Base-by-base conservation (phyloP, 2,888 invertebrate genomes). In the Pollenia amentaria region DNA sequence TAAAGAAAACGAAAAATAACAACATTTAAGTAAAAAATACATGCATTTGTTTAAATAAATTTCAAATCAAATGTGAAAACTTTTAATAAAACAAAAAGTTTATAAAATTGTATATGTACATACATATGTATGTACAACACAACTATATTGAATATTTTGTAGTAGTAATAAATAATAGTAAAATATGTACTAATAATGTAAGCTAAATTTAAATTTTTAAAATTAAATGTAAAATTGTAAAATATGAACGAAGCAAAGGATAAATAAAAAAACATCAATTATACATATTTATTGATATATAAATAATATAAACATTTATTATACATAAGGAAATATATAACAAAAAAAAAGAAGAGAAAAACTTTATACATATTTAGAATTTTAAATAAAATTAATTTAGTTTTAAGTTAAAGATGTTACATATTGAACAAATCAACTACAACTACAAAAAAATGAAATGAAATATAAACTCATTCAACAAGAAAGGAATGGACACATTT, bases 351-450 rank as follows among this genome's bases (percentile, higher is more conserved):
- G 2, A 42, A 55, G 42, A 44, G 40, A 62, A 46, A 16, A 60
- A 72, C 29, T 73, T 65, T 65, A 40, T 64, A 84, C 55, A 62
- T 85, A 76, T 84, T 84, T 62, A 77, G 62, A 48, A 77, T 40
- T 64, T 83, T 76, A 70, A 76, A 62, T 60, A 67, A 81, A 75
- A 67, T 79, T 81, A 75, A 64, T 48, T 64, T 82, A 69, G 21
- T 67, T 78, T 67, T 84, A 84, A 84, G 78, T 60, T 60, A 76
- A 78, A 73, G 67, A 84, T 84, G 78, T 78, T 78, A 84, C 78
- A 84, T 87, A 81, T 76, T 77, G 57, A 73, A 78, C n/a, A 73
- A 65, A 84, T 12, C 77, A 72, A 72, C 77, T 64, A 65, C 57
- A 16, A 65, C 72, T 46, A 78, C 38, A 80, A 42, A 42, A 21